Conservation (phyloP, 2,113 vertebrate genomes). For the Puma concolor region DNA sequence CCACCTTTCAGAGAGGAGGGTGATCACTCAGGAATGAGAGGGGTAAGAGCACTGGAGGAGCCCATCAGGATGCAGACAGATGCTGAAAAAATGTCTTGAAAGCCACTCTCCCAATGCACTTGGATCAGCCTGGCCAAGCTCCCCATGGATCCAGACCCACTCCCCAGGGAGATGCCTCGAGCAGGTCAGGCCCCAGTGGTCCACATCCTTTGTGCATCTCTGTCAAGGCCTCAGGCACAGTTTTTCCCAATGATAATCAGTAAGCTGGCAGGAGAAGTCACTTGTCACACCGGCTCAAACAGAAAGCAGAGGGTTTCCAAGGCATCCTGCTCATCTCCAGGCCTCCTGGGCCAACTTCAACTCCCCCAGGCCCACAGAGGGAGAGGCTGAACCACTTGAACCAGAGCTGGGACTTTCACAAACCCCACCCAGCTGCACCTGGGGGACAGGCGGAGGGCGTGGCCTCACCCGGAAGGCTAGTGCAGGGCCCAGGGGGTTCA, state of each 20-base stretch:
- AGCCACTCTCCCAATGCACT: not conserved
- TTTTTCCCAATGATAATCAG: not conserved
- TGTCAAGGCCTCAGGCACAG: not conserved
- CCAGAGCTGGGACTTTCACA: not conserved
- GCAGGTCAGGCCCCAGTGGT: not conserved
- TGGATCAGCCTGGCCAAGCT: not conserved
- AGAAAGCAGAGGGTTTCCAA: not conserved
- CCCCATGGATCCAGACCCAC: not conserved
- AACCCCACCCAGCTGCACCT: not conserved
- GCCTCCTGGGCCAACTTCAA: not conserved
- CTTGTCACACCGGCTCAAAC: not conserved
- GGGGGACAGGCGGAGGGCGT: accelerated
- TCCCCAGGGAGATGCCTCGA: not conserved
- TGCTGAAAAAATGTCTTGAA: not conserved
- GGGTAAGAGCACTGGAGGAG: not conserved
- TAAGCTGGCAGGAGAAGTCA: not conserved
- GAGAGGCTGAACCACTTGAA: not conserved
- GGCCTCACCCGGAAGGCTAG: not conserved
- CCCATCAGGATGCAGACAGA: not conserved
- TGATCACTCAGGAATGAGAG: not conserved
- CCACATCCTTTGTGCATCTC: not conserved
- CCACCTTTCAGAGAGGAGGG: not conserved
- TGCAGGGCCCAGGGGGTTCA: not conserved
- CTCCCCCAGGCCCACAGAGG: accelerated
- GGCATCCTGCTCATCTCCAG: accelerated